Percentiles rank a stretch among this genome's conserved stretches.
phyloP scores from a whole-genome alignment of 2,888 invertebrate genomes.

The Cistogaster globosa region DNA sequence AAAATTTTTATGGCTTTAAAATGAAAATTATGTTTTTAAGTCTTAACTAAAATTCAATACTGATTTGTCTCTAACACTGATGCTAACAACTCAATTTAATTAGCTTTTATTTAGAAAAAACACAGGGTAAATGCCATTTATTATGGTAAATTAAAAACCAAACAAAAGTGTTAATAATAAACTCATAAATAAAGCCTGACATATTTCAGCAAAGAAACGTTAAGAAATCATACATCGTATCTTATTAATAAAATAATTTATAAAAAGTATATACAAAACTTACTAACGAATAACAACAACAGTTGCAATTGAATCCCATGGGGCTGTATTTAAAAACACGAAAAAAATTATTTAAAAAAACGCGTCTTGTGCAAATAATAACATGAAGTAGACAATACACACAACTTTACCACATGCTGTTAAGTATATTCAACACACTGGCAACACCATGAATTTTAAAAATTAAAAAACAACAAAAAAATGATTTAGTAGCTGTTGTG shows the following conservation, averaged over 20 bases:
- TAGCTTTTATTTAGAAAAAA: conserved; percentile 12
- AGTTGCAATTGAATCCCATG: conserved; percentile 65
- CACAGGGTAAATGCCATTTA: conserved; percentile 4
- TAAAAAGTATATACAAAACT: background rate
- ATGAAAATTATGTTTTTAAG: background rate
- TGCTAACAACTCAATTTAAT: conserved; percentile 64
- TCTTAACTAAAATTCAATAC: conserved; percentile 56
- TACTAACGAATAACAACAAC: conserved; percentile 20
- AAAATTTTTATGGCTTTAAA: background rate
- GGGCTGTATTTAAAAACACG: conserved; percentile 34
- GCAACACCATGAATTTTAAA: conserved; percentile 20
- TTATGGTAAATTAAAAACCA: background rate
- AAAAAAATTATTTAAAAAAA: conserved; percentile 12
- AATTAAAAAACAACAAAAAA: conserved; percentile 19
- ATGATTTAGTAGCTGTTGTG: conserved; percentile 65
- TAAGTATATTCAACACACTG: background rate
- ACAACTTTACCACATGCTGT: conserved; percentile 32
- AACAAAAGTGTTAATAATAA: conserved; percentile 58
- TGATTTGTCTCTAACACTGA: conserved; percentile 42
- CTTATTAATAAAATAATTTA: conserved; percentile 25
- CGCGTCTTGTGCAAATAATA: conserved; percentile 35
- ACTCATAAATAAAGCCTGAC: conserved; percentile 7
- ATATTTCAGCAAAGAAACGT: conserved; percentile 15
- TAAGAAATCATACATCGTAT: conserved; percentile 35
- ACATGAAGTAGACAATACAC: conserved; percentile 45